These are phyloP conservation scores for Lophotriccus pileatus DNA, from an alignment of 2,797 vertebrate genomes.

Conservation along the genomic window DNA sequence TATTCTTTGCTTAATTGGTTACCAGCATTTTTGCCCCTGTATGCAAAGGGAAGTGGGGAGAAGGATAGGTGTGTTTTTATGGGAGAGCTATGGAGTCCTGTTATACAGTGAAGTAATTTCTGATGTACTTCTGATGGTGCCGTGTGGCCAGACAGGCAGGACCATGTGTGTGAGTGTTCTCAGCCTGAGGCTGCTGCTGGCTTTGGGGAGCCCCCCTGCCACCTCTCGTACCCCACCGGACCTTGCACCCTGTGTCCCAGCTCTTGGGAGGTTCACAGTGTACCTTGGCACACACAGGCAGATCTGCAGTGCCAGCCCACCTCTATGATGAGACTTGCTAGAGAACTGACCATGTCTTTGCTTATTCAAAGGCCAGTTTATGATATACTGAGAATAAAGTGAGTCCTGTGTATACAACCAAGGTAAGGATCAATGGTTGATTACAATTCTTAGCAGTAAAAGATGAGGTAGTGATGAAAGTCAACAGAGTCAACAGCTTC, in stretches of 20 bases:
- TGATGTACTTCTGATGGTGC: not conserved
- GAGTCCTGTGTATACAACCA: not conserved
- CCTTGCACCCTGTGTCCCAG: not conserved
- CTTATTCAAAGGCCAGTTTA: not conserved
- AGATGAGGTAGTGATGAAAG: not conserved
- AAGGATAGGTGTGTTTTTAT: not conserved
- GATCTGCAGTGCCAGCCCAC: not conserved
- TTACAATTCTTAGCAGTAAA: not conserved
- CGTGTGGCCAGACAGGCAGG: accelerated
- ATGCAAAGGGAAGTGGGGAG: not conserved
- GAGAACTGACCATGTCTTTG: not conserved
- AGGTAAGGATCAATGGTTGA: not conserved
- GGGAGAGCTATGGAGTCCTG: too few relatives aligned
- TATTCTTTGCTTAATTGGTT: not conserved
- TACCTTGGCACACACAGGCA: accelerated
- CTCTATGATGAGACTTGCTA: not conserved
- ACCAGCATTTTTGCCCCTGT: not conserved
- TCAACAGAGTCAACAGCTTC: not conserved
- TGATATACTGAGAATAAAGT: not conserved
- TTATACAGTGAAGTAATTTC: not conserved
- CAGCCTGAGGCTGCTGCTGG: not conserved
- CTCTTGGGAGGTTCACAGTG: not conserved
- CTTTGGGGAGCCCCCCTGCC: accelerated
- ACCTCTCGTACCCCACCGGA: accelerated
- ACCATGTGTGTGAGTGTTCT: accelerated